Evolutionary conservation across 1,140 invertebrate genomes (phyloP).

Genomic region (Ctenoplectra terminalis): DNA sequence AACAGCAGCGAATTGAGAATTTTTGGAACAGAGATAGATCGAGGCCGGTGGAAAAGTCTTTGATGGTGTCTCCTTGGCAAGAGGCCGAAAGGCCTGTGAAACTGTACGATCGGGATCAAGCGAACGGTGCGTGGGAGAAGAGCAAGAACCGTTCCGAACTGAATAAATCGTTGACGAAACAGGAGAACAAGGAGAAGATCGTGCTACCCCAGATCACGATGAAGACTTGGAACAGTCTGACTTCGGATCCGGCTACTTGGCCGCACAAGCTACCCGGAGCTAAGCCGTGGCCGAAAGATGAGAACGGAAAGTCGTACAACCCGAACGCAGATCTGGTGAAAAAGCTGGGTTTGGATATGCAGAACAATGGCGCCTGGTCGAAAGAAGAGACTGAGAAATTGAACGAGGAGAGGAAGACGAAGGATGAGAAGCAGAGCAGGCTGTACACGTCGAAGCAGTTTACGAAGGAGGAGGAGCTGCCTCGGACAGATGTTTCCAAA

Average conservation of each 20-base stretch:
- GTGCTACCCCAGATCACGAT: conserved; percentile 74
- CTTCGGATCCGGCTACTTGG: conserved; percentile 79
- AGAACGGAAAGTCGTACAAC: conserved; percentile 78
- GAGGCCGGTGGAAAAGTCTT: not conserved
- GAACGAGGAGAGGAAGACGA: not conserved
- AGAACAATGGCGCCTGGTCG: conserved; percentile 46
- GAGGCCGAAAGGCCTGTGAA: conserved; percentile 23
- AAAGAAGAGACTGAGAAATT: conserved; percentile 35
- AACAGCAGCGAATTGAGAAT: not conserved
- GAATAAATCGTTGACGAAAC: conserved; percentile 39
- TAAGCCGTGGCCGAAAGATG: conserved; percentile 79
- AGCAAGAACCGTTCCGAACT: conserved; percentile 61
- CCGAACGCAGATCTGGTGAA: conserved; percentile 77
- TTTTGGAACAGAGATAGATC: conserved; percentile 17
- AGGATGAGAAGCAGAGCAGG: conserved; percentile 30
- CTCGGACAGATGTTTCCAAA: conserved; percentile 23
- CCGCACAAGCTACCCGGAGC: conserved; percentile 75
- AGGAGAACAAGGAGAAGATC: conserved; percentile 62
- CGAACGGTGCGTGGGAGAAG: conserved; percentile 41
- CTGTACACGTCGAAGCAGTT: conserved; percentile 11
- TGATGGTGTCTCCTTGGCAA: conserved; percentile 26
- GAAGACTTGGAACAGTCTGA: conserved; percentile 79
- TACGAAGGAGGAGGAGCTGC: conserved; percentile 19
- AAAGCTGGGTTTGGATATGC: conserved; percentile 76
- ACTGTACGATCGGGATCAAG: conserved; percentile 13